Evolutionary conservation across 2,797 vertebrate species (phyloP).

Genomic region (Emys orbicularis): DNA sequence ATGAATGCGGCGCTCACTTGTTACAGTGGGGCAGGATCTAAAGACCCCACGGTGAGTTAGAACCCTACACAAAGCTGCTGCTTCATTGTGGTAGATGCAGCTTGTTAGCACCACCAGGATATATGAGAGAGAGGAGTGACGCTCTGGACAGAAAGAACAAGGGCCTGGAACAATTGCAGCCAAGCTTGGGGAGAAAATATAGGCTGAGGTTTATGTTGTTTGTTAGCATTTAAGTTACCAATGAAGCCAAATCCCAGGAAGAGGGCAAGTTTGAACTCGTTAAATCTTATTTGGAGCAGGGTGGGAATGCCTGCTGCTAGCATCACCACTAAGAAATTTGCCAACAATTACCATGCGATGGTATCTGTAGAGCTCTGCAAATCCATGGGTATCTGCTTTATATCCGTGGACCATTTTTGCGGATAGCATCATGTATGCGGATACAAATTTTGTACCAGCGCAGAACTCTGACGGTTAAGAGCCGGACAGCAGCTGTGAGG

Average conservation of each 20-base stretch:
- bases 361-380: too few species aligned
- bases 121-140: not conserved
- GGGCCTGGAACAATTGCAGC: not conserved
- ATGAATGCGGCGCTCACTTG: not conserved
- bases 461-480: too few species aligned
- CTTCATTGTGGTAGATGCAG: not conserved
- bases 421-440: too few species aligned
- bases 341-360: not conserved
- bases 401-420: too few species aligned
- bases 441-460: too few species aligned
- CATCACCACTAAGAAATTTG: not conserved
- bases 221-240: fast-evolving
- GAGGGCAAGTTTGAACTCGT: not conserved
- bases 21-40: not conserved
- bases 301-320: not conserved
- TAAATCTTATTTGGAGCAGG: not conserved
- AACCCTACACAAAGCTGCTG: not conserved
- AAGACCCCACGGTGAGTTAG: not conserved
- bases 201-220: not conserved
- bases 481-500: too few species aligned
- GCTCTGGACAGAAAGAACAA: not conserved
- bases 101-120: not conserved
- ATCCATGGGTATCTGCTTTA: too few species aligned
- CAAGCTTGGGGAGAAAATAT: not conserved
- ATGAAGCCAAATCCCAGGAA: not conserved